Conservation (phyloP, 2,113 vertebrate species). For the Hystrix cristata region DNA sequence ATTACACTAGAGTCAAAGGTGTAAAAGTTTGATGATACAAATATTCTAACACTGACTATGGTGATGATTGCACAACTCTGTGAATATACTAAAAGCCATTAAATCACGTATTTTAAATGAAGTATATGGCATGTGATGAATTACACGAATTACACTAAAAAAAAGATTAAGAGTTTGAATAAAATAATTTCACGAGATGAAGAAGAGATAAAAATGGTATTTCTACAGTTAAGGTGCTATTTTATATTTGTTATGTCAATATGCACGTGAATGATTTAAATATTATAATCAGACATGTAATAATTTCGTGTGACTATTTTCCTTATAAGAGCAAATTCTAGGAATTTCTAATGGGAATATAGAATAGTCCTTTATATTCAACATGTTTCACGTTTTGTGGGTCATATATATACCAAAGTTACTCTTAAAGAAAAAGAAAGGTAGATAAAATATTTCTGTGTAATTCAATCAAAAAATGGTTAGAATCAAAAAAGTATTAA, state of each 20-base stretch:
- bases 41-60: background rate
- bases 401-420: slow-evolving; percentile 5
- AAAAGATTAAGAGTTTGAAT: background rate
- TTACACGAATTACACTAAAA: slow-evolving; percentile 43
- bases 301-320: slow-evolving; percentile 4
- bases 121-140: background rate
- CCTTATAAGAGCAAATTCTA: slow-evolving; percentile 36
- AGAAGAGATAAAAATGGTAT: slow-evolving; percentile 42
- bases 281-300: background rate
- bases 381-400: background rate
- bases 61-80: background rate
- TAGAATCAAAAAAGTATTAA: slow-evolving; percentile 6
- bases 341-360: background rate
- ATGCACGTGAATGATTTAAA: background rate
- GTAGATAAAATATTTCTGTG: slow-evolving; percentile 52
- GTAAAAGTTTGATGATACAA: background rate
- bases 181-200: slow-evolving; percentile 48
- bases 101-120: background rate
- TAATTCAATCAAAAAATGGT: slow-evolving; percentile 22
- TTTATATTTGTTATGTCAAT: slow-evolving; percentile 43
- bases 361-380: slow-evolving; percentile 9
- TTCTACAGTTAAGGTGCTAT: background rate
- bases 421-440: background rate
- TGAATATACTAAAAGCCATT: background rate
- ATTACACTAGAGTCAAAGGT: background rate